phyloP scores from a whole-genome alignment of 1,140 invertebrate genomes.

The Rhopalosiphum maidis region DNA sequence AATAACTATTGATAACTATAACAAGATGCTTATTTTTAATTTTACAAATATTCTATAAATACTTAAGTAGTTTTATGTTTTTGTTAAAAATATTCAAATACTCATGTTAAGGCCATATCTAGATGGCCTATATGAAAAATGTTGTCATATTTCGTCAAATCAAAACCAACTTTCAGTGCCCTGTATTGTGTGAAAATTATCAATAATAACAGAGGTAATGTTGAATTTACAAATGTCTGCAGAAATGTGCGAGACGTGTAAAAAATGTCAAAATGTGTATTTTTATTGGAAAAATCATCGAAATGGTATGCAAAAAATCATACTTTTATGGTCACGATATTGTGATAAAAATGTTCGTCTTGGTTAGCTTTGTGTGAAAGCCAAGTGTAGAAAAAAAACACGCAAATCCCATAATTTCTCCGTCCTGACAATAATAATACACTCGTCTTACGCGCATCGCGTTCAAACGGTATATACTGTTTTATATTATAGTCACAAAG shows the following conservation, averaged over 20 bases:
- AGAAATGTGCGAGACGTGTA: background rate
- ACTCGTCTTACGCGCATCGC: background rate
- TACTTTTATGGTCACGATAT: background rate
- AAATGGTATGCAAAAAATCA: background rate
- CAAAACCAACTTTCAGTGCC: background rate
- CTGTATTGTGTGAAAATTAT: background rate
- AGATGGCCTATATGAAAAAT: background rate
- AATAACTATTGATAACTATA: background rate
- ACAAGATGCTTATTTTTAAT: background rate
- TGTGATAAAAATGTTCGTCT: background rate
- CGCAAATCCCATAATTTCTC: background rate
- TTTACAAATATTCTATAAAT: too few species aligned
- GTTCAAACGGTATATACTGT: conserved; percentile 8
- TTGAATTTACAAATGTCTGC: background rate
- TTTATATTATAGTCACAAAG: background rate
- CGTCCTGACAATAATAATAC: background rate
- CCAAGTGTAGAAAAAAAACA: background rate
- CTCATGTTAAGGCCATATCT: too few species aligned
- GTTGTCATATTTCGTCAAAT: background rate
- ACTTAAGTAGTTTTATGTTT: too few species aligned
- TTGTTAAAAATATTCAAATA: too few species aligned
- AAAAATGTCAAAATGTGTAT: background rate
- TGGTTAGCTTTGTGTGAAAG: background rate
- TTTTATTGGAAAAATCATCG: background rate
- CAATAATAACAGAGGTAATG: background rate